phyloP scores from a whole-genome alignment of 2,113 vertebrate species.

The Uria lomvia region DNA sequence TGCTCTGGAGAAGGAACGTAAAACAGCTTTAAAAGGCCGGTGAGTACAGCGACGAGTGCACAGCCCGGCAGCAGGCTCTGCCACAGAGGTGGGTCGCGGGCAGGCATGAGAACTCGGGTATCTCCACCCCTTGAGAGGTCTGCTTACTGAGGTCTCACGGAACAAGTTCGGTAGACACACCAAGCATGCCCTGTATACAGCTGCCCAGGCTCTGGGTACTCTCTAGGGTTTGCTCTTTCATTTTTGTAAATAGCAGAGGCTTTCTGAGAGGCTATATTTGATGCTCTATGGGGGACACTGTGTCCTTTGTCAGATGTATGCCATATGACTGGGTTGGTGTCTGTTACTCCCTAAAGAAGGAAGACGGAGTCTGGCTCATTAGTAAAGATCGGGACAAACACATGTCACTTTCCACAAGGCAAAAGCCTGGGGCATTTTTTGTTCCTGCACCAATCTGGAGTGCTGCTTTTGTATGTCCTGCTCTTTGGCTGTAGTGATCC shows the following conservation, averaged over 20 bases:
- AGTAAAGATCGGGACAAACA: not conserved
- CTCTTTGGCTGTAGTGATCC: not conserved
- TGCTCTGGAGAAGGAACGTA: not conserved
- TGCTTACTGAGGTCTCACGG: not conserved
- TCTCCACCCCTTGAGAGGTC: not conserved
- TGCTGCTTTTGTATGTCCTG: not conserved
- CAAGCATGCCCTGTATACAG: not conserved
- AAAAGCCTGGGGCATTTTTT: not conserved
- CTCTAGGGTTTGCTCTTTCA: not conserved
- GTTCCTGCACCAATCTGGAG: not conserved
- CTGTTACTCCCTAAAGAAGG: not conserved
- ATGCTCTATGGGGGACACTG: not conserved
- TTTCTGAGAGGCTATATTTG: not conserved
- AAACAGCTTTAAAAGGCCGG: not conserved
- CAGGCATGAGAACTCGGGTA: not conserved
- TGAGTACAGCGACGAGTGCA: accelerated
- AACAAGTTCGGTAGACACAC: not conserved
- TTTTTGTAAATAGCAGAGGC: not conserved
- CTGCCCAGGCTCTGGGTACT: not conserved
- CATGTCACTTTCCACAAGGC: not conserved
- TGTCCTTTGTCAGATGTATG: not conserved
- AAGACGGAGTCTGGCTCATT: not conserved
- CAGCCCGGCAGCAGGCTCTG: not conserved
- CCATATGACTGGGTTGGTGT: not conserved
- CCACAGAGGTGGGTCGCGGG: accelerated